Conservation (phyloP, 2,888 invertebrate genomes). For the Euplagia quadripunctaria region DNA sequence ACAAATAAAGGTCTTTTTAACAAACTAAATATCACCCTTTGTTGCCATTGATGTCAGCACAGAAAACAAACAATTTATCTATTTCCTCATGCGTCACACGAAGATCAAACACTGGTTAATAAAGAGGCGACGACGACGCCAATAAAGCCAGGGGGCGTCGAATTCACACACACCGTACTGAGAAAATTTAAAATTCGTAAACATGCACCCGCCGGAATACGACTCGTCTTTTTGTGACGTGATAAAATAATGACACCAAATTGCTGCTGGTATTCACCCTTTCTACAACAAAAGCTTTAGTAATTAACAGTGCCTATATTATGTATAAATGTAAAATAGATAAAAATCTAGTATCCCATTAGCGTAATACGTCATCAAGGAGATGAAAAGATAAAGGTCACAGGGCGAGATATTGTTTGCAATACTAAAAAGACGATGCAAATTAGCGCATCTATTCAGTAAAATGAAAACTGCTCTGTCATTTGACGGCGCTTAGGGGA, state of each 20-base stretch:
- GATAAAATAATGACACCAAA: constrained; percentile 76
- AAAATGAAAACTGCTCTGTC: constrained; percentile 79
- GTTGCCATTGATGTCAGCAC: constrained; percentile 53
- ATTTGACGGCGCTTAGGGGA: constrained; percentile 77
- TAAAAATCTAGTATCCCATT: neutral
- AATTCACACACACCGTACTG: constrained; percentile 66
- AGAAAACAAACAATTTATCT: constrained; percentile 81
- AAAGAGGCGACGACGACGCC: constrained; percentile 68
- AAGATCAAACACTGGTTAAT: constrained; percentile 79
- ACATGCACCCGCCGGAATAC: constrained; percentile 66
- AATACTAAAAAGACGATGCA: constrained; percentile 78
- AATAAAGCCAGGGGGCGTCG: constrained; percentile 76
- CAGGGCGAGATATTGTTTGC: constrained; percentile 44
- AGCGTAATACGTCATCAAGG: constrained; percentile 19
- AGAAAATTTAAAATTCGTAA: constrained; percentile 75
- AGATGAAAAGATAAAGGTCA: constrained; percentile 42
- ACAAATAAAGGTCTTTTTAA: constrained; percentile 43
- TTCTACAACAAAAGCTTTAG: constrained; percentile 23
- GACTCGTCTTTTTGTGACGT: constrained; percentile 73
- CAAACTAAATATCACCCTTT: constrained; percentile 48
- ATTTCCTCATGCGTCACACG: constrained; percentile 69
- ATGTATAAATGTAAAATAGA: neutral
- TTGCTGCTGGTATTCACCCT: constrained; percentile 56
- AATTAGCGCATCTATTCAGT: constrained; percentile 85
- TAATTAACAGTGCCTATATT: neutral